phyloP scores from a whole-genome alignment of 2,888 invertebrate genomes.

The Drosophila neonasuta region DNA sequence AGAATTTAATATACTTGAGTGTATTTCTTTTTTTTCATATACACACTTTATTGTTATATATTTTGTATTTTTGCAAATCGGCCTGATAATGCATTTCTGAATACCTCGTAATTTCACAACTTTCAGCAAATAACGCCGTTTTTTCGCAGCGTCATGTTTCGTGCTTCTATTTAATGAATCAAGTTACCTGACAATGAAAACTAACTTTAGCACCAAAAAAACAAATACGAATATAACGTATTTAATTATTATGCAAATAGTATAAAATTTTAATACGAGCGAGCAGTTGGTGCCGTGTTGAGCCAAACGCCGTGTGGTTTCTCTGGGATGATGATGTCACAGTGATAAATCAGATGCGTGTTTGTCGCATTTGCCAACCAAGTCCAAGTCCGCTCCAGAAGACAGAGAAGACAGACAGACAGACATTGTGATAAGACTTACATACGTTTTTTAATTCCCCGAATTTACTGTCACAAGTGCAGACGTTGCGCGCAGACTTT shows the following conservation, averaged over 20 bases:
- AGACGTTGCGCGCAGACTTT: constrained; percentile 7
- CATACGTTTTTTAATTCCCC: constrained; percentile 6
- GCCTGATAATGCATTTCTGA: constrained; percentile 23
- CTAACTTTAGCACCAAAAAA: constrained; percentile 4
- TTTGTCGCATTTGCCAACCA: constrained; percentile 36
- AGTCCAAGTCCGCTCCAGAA: constrained; percentile 13
- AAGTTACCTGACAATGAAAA: constrained; percentile 21
- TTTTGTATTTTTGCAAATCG: constrained; percentile 3
- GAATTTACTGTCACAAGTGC: constrained; percentile 35
- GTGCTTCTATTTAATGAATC: constrained; percentile 36
- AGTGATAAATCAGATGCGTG: constrained; percentile 55
- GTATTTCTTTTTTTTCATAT: constrained; percentile 9
- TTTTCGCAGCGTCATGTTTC: constrained; percentile 53
- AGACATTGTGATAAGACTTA: constrained; percentile 42
- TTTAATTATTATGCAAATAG: constrained; percentile 9
- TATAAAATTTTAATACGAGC: constrained; percentile 1
- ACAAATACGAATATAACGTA: constrained; percentile 14
- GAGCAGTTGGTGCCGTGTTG: constrained; percentile 32
- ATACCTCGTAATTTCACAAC: constrained; percentile 44
- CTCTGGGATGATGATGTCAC: constrained; percentile 64
- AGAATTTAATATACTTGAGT: constrained; percentile 30
- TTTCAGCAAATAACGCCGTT: constrained; percentile 1
- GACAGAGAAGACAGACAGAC: not conserved
- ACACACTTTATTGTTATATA: not conserved
- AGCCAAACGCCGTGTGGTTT: not conserved